Conservation (phyloP, 2,113 vertebrate genomes). For the Alligator mississippiensis region DNA sequence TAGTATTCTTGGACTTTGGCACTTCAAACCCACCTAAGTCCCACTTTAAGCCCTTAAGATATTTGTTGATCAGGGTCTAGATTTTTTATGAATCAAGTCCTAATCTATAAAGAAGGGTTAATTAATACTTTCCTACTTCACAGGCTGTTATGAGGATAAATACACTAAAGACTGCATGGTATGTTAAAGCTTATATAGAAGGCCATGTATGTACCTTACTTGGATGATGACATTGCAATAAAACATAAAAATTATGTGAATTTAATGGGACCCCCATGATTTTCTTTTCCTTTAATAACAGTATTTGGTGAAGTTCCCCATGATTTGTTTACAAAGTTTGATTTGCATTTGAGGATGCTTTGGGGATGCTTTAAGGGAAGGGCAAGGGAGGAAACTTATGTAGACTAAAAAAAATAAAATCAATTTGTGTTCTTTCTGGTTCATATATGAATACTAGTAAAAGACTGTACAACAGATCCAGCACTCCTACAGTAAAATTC, state of each 20-base stretch:
- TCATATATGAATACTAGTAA: not conserved
- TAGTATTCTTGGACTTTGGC: no score
- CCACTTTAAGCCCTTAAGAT: no score
- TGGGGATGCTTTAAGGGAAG: not conserved
- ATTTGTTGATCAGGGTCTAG: no score
- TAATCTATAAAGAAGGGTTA: no score
- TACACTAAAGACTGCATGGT: no score
- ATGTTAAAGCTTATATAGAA: no score
- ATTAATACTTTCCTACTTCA: no score
- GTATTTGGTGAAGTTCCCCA: not conserved
- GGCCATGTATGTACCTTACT: no score
- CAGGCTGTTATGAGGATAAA: no score
- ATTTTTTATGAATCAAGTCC: no score
- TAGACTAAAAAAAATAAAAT: not conserved
- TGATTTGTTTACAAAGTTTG: not conserved
- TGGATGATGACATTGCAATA: not conserved
- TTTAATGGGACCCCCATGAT: not conserved
- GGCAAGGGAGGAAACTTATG: not conserved
- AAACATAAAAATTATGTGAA: conserved; percentile 33
- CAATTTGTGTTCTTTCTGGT: not conserved
- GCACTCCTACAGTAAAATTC: not conserved
- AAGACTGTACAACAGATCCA: not conserved
- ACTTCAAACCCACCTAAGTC: no score
- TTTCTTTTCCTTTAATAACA: not conserved
- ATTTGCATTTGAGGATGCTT: not conserved